These are phyloP conservation scores for Dryadula phaetusa DNA, from an alignment of 2,888 invertebrate genomes.

Conservation along the genomic window DNA sequence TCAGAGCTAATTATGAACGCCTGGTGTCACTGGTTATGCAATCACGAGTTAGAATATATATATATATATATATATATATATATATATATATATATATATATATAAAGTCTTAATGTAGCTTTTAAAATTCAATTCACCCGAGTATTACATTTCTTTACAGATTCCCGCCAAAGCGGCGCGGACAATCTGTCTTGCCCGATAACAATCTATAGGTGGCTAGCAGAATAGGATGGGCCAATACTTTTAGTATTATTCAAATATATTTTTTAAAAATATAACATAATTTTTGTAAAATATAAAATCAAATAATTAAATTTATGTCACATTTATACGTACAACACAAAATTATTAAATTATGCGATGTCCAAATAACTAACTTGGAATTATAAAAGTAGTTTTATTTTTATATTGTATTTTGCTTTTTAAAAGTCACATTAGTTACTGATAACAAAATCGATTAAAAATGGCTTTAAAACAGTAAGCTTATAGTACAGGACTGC, in stretches of 20 bases:
- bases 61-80: no score
- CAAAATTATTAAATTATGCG: no score
- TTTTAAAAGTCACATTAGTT: no score
- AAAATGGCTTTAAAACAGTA: no score
- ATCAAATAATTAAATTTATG: no score
- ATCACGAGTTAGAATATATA: background rate
- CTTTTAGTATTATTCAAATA: slow-evolving; percentile 13
- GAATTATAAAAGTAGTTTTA: background rate
- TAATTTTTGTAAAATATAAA: background rate
- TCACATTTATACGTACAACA: no score
- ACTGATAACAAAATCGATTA: no score
- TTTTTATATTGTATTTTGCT: background rate
- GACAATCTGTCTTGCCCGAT: slow-evolving; percentile 39
- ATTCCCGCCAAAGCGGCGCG: slow-evolving; percentile 33
- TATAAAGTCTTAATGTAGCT: slow-evolving; percentile 11
- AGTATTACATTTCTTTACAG: slow-evolving; percentile 39
- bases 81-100: no score
- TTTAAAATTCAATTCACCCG: slow-evolving; percentile 34
- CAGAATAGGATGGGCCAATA: slow-evolving; percentile 27
- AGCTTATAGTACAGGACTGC: no score
- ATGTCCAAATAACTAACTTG: background rate
- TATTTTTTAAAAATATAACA: background rate
- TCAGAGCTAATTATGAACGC: background rate
- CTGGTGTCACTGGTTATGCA: background rate
- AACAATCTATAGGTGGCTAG: slow-evolving; percentile 30